Base-by-base conservation (phyloP, 64 coral and sea anemone genomes). In the Actinia equina region DNA sequence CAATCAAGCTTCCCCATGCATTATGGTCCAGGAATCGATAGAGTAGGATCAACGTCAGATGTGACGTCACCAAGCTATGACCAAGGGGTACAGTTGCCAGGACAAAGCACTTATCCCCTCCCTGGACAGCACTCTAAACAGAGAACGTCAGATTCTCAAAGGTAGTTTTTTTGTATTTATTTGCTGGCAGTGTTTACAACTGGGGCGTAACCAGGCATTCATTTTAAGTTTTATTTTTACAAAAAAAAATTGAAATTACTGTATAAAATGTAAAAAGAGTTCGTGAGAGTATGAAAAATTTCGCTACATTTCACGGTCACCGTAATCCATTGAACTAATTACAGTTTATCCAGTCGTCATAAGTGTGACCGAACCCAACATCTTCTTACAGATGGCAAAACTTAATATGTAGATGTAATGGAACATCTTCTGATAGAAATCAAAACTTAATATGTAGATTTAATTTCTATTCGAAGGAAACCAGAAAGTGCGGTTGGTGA, bases 41-140 rank as follows among this genome's bases (percentile, higher is more conserved):
- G 90, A 81, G 77, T 74, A 55, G 52, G 77, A 22, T 92, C 90
- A 20, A 87, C 85, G 45, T 87, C 90, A 67, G 90, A 92, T 23
- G 85, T 92, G 14, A 69, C 90, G 8, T 52, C 59, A 87, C 18
- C 90, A 16, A 64, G 12, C 19, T 76, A 22, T 53, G 90, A 86
- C 15, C 64, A 82, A 15, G 84, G 84, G 52, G 18, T 30, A 54
- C 83, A 85, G 20, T 2, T 63, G 52, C 7, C 15, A 60, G 55
- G 53, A 16, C 83, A 60, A 58, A 85, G 11, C 25, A 85, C 83
- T 53, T 85, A 85, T 53, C 83, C 83, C 42, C 54, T 63, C 56
- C 83, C 83, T 63, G 65, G 80, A 42, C 84, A 79, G 78, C 43
- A 22, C 16, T 22, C 71, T 2, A 90, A 85, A 90, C 89, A 78